Evolutionary conservation across 2,888 invertebrate species (phyloP).

Genomic region (Cryptus armator): DNA sequence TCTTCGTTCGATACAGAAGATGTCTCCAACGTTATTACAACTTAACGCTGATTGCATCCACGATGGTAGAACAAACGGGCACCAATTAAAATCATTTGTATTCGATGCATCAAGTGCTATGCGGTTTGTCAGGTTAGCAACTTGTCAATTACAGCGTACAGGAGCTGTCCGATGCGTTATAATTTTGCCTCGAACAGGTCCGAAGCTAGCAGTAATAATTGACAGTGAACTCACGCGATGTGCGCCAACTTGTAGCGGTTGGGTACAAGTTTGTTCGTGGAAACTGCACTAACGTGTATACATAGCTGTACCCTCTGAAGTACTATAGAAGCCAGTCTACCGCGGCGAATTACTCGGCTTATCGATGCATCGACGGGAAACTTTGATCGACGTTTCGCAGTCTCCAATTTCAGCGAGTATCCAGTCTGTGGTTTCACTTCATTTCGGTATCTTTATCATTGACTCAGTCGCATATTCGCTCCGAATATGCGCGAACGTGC

Average conservation of each 20-base stretch:
- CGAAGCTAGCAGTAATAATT: conserved; percentile 29
- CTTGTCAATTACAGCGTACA: conserved; percentile 34
- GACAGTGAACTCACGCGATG: conserved; percentile 38
- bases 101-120: conserved; percentile 9
- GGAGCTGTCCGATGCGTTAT: conserved; percentile 29
- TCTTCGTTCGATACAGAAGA: conserved; percentile 11
- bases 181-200: conserved; percentile 29
- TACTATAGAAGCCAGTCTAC: conserved; percentile 13
- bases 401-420: conserved; percentile 15
- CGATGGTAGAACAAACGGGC: conserved; percentile 19
- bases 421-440: neutral
- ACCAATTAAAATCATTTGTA: conserved; percentile 46
- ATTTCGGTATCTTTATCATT: neutral
- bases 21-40: conserved; percentile 30
- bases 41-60: conserved; percentile 41
- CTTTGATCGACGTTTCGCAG: conserved; percentile 58
- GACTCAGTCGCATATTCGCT: neutral
- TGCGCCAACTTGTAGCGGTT: conserved; percentile 17
- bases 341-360: conserved; percentile 35
- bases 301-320: conserved; percentile 23
- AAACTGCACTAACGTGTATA: neutral
- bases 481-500: neutral
- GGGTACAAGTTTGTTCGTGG: conserved; percentile 34
- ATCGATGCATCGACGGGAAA: conserved; percentile 51
- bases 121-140: conserved; percentile 35